Evolutionary conservation across 2,888 invertebrate species (phyloP).

Genomic region (Embidobia sp.): DNA sequence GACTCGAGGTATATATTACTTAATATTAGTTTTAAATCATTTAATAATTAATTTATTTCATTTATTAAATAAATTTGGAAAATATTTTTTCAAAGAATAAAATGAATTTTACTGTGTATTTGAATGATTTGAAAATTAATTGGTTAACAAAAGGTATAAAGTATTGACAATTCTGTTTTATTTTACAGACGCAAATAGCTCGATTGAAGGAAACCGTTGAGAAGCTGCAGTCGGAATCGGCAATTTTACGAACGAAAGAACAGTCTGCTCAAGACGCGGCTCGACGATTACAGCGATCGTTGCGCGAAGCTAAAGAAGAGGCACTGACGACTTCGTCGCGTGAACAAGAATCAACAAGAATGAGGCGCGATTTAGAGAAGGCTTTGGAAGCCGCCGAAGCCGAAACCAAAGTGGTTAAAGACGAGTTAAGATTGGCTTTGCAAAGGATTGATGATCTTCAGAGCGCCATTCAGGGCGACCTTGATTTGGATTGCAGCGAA

Average conservation of each 20-base stretch:
- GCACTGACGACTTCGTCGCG: constrained; percentile 87
- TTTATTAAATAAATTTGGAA: background rate
- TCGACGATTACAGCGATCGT: constrained; percentile 87
- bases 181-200: constrained; percentile 83
- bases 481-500: constrained; percentile 86
- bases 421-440: constrained; percentile 93
- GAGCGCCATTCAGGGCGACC: constrained; percentile 94
- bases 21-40: background rate
- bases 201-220: constrained; percentile 89
- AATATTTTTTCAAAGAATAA: too few relatives aligned
- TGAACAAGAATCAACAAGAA: constrained; percentile 89
- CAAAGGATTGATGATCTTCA: constrained; percentile 95
- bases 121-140: too few relatives aligned
- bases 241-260: constrained; percentile 87
- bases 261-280: constrained; percentile 89
- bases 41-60: background rate
- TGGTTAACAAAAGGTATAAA: too few relatives aligned
- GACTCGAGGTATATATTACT: constrained; percentile 87
- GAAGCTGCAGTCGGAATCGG: constrained; percentile 88
- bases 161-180: too few relatives aligned
- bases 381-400: constrained; percentile 87
- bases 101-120: too few relatives aligned
- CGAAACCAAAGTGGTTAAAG: constrained; percentile 87
- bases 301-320: constrained; percentile 90
- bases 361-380: constrained; percentile 89